These are phyloP conservation scores for Leptoclinus maculatus DNA, from an alignment of 2,797 vertebrate genomes.

Conservation along the genomic window DNA sequence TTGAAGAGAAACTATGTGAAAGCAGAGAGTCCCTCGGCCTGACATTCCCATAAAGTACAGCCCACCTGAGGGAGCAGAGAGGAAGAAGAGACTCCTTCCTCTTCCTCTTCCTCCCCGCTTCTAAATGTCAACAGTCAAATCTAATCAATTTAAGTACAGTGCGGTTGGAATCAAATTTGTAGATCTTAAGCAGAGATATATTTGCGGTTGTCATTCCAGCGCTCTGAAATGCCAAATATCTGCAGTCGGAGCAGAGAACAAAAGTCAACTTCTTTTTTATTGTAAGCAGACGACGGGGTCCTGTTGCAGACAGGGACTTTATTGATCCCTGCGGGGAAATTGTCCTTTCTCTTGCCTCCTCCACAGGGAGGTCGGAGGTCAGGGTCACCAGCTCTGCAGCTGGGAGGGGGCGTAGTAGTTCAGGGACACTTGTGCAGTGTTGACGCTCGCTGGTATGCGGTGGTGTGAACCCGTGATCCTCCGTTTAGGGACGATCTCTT, in stretches of 20 bases:
- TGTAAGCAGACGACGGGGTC: neutral
- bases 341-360: slow-evolving; percentile 14
- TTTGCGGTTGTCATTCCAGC: neutral
- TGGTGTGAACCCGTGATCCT: neutral
- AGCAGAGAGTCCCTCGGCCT: slow-evolving; percentile 2
- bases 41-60: slow-evolving; percentile 1
- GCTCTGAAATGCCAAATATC: neutral
- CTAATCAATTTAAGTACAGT: neutral
- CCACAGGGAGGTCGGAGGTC: slow-evolving; percentile 33
- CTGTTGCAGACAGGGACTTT: slow-evolving; percentile 28
- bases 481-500: slow-evolving; percentile 21
- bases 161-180: neutral
- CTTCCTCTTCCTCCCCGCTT: neutral
- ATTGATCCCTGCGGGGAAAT: slow-evolving; percentile 42
- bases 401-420: slow-evolving; percentile 4
- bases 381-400: slow-evolving; percentile 27
- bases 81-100: neutral
- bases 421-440: slow-evolving; percentile 10
- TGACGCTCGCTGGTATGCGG: neutral
- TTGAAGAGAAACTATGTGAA: slow-evolving; percentile 39
- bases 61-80: slow-evolving; percentile 16
- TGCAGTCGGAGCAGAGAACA: neutral
- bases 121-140: neutral
- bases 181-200: no score
- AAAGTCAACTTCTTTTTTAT: slow-evolving; percentile 1